Evolutionary conservation across 2,888 invertebrate species (phyloP).

Genomic region (Aphrophora alni): DNA sequence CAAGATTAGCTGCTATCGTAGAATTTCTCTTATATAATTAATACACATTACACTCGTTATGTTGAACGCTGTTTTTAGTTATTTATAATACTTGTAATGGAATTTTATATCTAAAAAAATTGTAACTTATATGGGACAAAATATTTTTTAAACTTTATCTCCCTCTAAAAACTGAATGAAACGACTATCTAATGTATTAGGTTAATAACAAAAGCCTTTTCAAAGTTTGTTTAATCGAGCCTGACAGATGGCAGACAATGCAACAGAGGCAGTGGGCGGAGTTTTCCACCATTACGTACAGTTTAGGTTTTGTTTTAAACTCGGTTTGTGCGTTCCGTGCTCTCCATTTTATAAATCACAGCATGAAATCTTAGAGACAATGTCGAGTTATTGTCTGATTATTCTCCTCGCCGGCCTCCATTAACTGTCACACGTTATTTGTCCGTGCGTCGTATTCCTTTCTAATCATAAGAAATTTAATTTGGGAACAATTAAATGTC

Average conservation of each 20-base stretch:
- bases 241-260: background rate
- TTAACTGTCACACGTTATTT: background rate
- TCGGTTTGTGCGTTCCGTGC: background rate
- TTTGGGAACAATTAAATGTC: conserved; percentile 7
- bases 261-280: background rate
- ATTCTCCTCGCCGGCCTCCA: background rate
- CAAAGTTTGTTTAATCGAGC: background rate
- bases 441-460: background rate
- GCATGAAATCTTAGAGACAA: conserved; percentile 38
- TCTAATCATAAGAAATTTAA: background rate
- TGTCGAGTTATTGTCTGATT: conserved; percentile 10
- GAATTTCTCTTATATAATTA: no score
- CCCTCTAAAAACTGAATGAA: no score
- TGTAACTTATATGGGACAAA: no score
- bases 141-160: no score
- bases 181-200: background rate
- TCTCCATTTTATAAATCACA: conserved; percentile 28
- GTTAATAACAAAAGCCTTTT: background rate
- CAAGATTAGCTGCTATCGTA: no score
- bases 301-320: conserved; percentile 7
- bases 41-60: no score
- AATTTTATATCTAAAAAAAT: no score
- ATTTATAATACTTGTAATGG: no score
- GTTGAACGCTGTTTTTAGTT: no score
- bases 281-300: background rate